A percentile compares a stretch with the other conserved stretches of the same genome.
Conservation (phyloP, 2,113 vertebrate genomes). For the Zosterops japonicus region DNA sequence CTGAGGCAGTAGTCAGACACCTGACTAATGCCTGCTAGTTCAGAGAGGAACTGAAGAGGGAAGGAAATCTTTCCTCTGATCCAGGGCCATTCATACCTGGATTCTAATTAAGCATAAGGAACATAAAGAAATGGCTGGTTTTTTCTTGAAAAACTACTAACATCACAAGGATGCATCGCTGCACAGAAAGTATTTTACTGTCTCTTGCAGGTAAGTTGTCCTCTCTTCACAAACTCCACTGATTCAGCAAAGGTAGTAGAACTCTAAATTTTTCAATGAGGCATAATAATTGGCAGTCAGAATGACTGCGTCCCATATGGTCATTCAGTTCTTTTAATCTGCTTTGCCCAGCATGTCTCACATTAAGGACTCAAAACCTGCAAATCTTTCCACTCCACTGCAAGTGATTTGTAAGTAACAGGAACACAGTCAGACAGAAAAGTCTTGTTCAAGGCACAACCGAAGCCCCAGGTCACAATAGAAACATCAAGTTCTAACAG, state of each 20-base stretch:
- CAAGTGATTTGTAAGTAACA: not conserved
- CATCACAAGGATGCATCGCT: not conserved
- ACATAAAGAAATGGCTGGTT: not conserved
- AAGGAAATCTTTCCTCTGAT: not conserved
- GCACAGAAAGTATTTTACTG: not conserved
- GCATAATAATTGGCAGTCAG: not conserved
- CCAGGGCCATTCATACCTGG: not conserved
- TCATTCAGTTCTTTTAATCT: conserved; percentile 17
- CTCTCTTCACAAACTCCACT: not conserved
- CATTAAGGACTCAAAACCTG: not conserved
- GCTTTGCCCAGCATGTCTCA: conserved; percentile 17
- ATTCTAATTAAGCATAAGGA: not conserved
- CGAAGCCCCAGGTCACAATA: not conserved
- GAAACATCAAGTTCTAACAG: not conserved
- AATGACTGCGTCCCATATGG: not conserved
- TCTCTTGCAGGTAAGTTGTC: not conserved
- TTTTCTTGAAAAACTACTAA: not conserved
- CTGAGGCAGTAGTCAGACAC: not conserved
- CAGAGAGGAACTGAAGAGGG: not conserved
- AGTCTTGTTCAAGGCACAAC: not conserved
- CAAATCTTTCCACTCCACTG: not conserved
- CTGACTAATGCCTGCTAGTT: not conserved
- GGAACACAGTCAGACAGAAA: not conserved
- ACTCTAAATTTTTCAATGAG: conserved; percentile 8
- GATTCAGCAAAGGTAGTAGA: not conserved